A percentile compares a stretch with the other conserved stretches of the same genome.
Conservation (phyloP, 1,140 invertebrate species). For the Penaeus vannamei region DNA sequence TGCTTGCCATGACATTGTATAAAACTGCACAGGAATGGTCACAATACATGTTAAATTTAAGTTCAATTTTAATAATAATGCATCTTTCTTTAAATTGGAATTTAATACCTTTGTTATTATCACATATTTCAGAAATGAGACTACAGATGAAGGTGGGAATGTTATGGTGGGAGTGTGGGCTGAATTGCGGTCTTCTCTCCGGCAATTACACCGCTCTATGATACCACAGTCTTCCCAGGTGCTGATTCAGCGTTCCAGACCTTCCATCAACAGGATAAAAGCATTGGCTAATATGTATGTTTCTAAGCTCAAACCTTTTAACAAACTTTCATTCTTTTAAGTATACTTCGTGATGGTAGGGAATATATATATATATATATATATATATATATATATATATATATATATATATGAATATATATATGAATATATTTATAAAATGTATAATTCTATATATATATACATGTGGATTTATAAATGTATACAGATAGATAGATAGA, state of each 20-base stretch:
- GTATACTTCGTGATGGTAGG: not conserved
- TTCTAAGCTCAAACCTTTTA: not conserved
- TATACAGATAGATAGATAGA: no score
- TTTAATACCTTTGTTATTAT: no score
- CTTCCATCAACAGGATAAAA: conserved; percentile 68
- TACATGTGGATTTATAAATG: no score
- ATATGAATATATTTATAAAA: no score
- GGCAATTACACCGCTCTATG: conserved; percentile 73
- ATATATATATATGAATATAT: no score
- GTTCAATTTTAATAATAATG: no score
- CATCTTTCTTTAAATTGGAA: no score
- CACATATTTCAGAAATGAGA: conserved; percentile 10
- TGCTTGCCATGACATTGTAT: no score
- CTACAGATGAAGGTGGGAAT: conserved; percentile 74
- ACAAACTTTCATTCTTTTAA: not conserved
- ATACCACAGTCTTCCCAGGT: conserved; percentile 68
- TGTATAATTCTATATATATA: no score
- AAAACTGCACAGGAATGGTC: no score
- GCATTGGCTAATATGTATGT: conserved; percentile 71
- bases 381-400: no score
- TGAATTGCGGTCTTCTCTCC: conserved; percentile 75
- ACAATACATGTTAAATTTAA: no score
- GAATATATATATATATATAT: not conserved
- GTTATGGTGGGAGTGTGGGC: conserved; percentile 76
- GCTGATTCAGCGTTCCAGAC: conserved; percentile 40